Evolutionary conservation across 1,140 invertebrate species (phyloP).

Genomic region (Limonius californicus): DNA sequence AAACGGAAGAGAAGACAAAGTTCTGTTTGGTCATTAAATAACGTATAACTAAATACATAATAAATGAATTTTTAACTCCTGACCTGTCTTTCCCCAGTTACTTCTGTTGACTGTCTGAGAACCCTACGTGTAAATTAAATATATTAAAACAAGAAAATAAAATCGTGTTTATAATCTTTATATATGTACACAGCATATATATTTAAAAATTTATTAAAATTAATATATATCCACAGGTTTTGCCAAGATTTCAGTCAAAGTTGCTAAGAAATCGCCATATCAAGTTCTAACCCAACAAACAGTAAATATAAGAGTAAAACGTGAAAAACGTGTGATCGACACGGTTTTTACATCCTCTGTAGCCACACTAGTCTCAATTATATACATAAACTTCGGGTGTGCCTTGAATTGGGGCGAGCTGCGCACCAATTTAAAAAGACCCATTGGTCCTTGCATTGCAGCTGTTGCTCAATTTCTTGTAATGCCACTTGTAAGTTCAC

Average conservation of each 20-base stretch:
- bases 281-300: background rate
- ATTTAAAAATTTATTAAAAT: background rate
- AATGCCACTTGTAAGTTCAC: conserved; percentile 78
- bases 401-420: conserved; percentile 77
- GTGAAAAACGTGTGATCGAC: conserved; percentile 65
- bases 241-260: background rate
- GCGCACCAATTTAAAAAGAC: conserved; percentile 64
- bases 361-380: conserved; percentile 64
- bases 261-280: background rate
- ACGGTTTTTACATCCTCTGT: conserved; percentile 74
- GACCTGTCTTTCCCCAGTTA: too few species aligned
- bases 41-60: too few species aligned
- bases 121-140: too few species aligned
- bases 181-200: background rate
- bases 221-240: background rate
- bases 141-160: too few species aligned
- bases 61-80: too few species aligned
- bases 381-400: conserved; percentile 93
- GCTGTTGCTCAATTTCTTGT: conserved; percentile 79
- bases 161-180: too few species aligned
- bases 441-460: conserved; percentile 81
- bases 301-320: conserved; percentile 54
- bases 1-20: too few species aligned
- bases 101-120: too few species aligned
- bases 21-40: too few species aligned